Percentiles rank a stretch among this genome's conserved stretches.
These are phyloP conservation scores for Apus apus DNA, from an alignment of 2,113 vertebrate species.

Conservation along the genomic window DNA sequence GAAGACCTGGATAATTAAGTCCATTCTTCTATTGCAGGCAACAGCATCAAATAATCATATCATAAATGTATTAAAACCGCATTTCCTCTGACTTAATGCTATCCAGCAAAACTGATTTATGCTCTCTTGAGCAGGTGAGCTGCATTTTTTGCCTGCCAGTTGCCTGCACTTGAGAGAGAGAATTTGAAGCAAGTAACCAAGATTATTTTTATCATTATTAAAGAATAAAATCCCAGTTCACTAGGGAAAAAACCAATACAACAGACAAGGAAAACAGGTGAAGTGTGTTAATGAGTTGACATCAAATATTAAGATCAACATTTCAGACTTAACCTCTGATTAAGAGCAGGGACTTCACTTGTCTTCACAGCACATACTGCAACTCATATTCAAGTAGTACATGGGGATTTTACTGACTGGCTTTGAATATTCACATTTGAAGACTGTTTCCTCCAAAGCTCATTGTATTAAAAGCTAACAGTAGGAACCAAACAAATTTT, in stretches of 20 bases:
- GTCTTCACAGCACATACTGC: background rate
- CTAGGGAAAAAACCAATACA: background rate
- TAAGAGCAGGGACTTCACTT: background rate
- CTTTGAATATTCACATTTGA: background rate
- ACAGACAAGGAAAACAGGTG: background rate
- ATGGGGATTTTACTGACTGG: background rate
- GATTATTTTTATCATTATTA: background rate
- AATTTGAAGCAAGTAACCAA: background rate
- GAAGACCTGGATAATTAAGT: background rate
- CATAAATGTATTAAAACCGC: background rate
- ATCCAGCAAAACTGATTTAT: slow-evolving; percentile 11
- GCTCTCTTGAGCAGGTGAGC: background rate
- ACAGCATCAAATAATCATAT: slow-evolving; percentile 1
- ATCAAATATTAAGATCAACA: background rate
- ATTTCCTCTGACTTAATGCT: background rate
- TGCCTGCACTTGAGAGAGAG: background rate
- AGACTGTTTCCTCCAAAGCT: background rate
- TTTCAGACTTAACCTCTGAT: background rate
- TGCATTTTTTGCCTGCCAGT: background rate
- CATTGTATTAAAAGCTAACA: background rate
- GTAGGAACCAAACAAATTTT: background rate
- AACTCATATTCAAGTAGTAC: background rate
- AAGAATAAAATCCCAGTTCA: background rate
- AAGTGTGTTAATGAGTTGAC: background rate
- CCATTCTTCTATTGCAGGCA: slow-evolving; percentile 10